These are phyloP conservation scores for Atta texana DNA, from an alignment of 1,140 invertebrate species.

Conservation along the genomic window DNA sequence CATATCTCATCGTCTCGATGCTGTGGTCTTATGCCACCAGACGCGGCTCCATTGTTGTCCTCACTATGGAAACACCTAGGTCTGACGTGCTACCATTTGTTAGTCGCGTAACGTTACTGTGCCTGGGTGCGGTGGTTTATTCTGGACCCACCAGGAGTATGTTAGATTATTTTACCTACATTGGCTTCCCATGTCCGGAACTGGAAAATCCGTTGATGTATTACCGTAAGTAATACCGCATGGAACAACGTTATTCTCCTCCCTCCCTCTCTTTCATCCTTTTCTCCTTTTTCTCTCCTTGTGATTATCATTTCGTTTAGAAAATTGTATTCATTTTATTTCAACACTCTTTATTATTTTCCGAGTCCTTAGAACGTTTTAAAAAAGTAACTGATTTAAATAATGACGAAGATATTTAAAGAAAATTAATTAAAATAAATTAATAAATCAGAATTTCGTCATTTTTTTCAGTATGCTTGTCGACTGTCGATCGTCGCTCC, in stretches of 20 bases:
- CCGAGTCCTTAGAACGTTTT: neutral
- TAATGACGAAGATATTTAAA: neutral
- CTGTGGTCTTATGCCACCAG: constrained; percentile 96
- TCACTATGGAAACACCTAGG: constrained; percentile 96
- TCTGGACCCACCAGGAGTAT: constrained; percentile 95
- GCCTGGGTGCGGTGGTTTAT: constrained; percentile 96
- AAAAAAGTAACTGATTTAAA: neutral
- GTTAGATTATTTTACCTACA: constrained; percentile 95
- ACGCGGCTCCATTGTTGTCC: constrained; percentile 94
- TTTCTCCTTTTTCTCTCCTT: neutral
- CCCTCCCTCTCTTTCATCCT: no score
- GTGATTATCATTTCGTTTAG: neutral
- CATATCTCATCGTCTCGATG: constrained; percentile 96
- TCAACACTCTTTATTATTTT: neutral
- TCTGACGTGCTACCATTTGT: constrained; percentile 97
- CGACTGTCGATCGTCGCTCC: constrained; percentile 95
- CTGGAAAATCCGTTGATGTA: constrained; percentile 97
- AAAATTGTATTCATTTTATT: neutral
- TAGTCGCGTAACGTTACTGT: constrained; percentile 92
- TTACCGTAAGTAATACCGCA: constrained; percentile 90
- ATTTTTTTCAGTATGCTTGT: constrained; percentile 92
- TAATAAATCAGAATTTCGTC: neutral
- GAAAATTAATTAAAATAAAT: neutral
- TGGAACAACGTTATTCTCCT: neutral
- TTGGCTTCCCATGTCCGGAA: constrained; percentile 97